phyloP scores from a whole-genome alignment of 2,113 vertebrate genomes.

The Ondatra zibethicus region DNA sequence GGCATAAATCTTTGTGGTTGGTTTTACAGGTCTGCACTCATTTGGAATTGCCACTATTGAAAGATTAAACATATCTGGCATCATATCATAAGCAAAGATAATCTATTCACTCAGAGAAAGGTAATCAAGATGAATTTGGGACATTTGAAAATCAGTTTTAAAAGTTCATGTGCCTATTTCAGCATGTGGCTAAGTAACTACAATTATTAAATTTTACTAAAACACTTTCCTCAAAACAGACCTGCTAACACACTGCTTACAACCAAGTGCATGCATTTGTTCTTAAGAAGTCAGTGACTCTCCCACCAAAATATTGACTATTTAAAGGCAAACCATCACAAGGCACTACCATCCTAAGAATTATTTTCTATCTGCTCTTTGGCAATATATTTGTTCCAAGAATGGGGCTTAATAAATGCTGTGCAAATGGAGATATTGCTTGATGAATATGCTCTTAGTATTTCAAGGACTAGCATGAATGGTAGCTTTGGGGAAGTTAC shows the following conservation, averaged over 20 bases:
- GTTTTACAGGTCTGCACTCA: neutral
- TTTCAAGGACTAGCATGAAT: neutral
- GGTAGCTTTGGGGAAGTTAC: neutral
- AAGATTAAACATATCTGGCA: neutral
- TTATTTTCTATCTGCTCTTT: neutral
- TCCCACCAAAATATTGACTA: neutral
- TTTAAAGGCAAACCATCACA: neutral
- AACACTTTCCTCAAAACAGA: neutral
- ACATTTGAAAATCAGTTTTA: slow-evolving; percentile 1
- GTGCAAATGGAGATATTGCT: neutral
- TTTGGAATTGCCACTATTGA: neutral
- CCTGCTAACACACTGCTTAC: neutral
- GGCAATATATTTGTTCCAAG: neutral
- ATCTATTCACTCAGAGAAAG: neutral
- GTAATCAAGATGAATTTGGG: neutral
- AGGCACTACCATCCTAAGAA: neutral
- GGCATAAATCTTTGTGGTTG: neutral
- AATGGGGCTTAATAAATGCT: neutral
- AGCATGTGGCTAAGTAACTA: neutral
- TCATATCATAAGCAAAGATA: neutral
- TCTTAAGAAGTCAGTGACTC: neutral
- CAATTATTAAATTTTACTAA: too few relatives aligned
- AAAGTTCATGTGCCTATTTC: neutral
- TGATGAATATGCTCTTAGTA: neutral
- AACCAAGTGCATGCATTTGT: neutral